A percentile compares a stretch with the other conserved stretches of the same genome.
Evolutionary conservation across 2,113 vertebrate genomes (phyloP).

Genomic region (Coturnix japonica): DNA sequence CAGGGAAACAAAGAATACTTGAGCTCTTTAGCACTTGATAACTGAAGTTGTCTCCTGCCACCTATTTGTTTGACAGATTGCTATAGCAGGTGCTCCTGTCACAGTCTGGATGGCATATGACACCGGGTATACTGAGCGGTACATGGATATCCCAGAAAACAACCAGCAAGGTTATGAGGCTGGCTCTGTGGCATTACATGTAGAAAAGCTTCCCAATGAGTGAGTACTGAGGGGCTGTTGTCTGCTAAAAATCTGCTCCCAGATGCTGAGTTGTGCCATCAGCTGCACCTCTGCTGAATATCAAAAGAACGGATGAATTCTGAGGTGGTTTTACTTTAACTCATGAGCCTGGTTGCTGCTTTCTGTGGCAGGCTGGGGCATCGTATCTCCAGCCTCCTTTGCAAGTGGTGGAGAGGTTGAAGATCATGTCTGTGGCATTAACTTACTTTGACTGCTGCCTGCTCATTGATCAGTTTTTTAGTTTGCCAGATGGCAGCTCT

Average conservation of each 20-base stretch:
- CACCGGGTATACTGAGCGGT: constrained; percentile 95
- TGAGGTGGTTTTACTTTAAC: fast-evolving
- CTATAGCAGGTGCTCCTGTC: constrained; percentile 94
- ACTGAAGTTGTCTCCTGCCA: constrained; percentile 9
- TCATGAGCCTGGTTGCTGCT: fast-evolving
- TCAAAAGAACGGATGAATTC: background rate
- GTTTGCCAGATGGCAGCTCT: background rate
- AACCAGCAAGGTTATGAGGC: constrained; percentile 97
- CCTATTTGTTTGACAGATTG: constrained; percentile 82
- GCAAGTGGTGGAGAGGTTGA: background rate
- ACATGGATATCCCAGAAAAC: constrained; percentile 96
- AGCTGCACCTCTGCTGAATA: background rate
- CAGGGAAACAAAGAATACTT: fast-evolving
- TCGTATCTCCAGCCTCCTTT: background rate
- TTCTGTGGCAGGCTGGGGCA: background rate
- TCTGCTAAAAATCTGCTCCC: background rate
- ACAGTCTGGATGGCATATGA: constrained; percentile 99
- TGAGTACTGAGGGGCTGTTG: constrained; percentile 69
- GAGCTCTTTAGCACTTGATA: background rate
- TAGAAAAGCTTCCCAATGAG: constrained; percentile 97
- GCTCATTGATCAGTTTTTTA: background rate
- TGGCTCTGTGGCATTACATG: constrained; percentile 93
- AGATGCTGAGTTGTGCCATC: background rate
- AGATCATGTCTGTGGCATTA: fast-evolving
- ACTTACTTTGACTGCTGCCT: fast-evolving